Base-by-base conservation (phyloP, 2,888 invertebrate genomes). In the Morpho achilles region DNA sequence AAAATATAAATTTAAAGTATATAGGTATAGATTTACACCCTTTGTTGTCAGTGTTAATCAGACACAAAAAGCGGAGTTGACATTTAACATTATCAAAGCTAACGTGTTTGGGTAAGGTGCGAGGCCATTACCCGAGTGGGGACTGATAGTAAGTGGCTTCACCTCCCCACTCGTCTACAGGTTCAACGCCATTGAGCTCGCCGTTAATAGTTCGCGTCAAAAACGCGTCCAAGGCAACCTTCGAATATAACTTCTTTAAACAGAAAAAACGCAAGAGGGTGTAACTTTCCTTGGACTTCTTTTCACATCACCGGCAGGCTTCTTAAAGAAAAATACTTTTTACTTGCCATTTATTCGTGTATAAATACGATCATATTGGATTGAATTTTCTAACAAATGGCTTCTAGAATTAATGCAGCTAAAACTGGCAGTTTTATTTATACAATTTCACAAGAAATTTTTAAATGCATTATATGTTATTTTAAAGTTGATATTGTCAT, bases 131-230 rank as follows among this genome's bases (percentile, higher is more conserved):
- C 73, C 78, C 77, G 77, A 59, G 62, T 61, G 64, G 72, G 67
- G 65, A 64, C 65, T 61, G 71, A 67, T 69, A 69, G 65, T 69
- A 71, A 75, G 74, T 75, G 74, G 71, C 77, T 76, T 72, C 74
- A 67, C 69, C 70, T 60, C 67, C 69, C 63, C 63, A 44, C 59
- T 64, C 75, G 80, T 79, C 79, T 79, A 71, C 76, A 82, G 73
- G 80, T 77, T 79, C 78, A 79, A 78, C 67, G 79, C 77, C 79
- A 82, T 83, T 81, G 79, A 62, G 67, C 68, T 67, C 73, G 67
- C 66, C 74, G 73, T 75, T 78, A 80, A 79, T 79, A 77, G 64
- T 66, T 65, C 63, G 62, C 61, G 61, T 61, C 56, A 66, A 68
- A 67, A 64, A 59, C 55, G 47, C 56, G 66, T 67, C 60, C 68